phyloP scores from a whole-genome alignment of 2,888 invertebrate species.

The Apamea anceps region DNA sequence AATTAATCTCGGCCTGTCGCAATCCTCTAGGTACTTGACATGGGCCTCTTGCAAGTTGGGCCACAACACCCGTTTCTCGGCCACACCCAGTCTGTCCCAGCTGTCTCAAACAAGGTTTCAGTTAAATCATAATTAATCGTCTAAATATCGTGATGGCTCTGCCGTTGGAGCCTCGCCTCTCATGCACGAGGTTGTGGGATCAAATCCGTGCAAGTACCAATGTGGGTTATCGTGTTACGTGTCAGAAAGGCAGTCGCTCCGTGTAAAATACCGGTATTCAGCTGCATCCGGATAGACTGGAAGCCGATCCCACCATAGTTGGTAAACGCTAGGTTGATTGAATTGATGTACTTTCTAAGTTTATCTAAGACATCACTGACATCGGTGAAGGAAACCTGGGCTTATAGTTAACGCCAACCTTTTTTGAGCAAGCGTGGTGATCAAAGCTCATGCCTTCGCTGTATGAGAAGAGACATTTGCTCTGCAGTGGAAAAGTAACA shows the following conservation, averaged over 20 bases:
- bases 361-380: not conserved
- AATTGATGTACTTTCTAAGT: not conserved
- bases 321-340: not conserved
- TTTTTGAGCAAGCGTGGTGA: too few species aligned
- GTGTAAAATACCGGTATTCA: not conserved
- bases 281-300: not conserved
- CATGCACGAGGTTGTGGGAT: too few species aligned
- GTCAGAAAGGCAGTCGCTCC: not conserved
- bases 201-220: not conserved
- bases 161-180: too few species aligned
- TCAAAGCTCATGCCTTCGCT: not conserved
- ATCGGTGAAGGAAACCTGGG: not conserved
- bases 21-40: not conserved
- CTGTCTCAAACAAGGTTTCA: not conserved
- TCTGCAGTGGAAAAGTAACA: not conserved
- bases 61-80: not conserved
- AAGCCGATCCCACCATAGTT: not conserved
- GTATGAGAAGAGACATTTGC: not conserved
- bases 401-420: not conserved
- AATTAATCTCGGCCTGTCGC: not conserved
- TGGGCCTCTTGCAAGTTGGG: too few species aligned
- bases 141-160: not conserved
- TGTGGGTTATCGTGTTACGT: not conserved
- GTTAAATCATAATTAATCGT: conserved; percentile 5
- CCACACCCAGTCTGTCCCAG: not conserved